phyloP scores from a whole-genome alignment of 2,113 vertebrate genomes.

The Bambusicola thoracicus region DNA sequence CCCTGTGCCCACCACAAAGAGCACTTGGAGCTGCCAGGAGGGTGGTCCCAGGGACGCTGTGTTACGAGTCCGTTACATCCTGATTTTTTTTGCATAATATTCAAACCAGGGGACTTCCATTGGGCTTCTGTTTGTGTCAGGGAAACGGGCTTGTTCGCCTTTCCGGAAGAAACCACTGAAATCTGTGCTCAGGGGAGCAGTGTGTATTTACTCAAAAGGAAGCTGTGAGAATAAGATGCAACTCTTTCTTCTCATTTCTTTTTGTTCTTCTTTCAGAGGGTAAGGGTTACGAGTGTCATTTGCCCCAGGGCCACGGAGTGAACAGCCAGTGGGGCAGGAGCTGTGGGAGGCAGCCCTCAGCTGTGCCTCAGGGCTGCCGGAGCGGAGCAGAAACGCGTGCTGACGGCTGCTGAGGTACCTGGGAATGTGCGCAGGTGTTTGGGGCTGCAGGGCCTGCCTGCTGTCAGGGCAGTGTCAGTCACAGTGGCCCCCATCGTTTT shows the following conservation, averaged over 20 bases:
- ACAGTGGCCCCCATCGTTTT: not conserved
- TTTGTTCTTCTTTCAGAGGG: not conserved
- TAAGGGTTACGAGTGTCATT: too few relatives aligned
- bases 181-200: not conserved
- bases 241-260: not conserved
- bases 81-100: not conserved
- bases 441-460: too few relatives aligned
- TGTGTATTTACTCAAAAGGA: not conserved
- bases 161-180: not conserved
- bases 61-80: not conserved
- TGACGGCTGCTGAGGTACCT: too few relatives aligned
- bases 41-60: fast-evolving
- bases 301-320: too few relatives aligned
- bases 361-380: too few relatives aligned
- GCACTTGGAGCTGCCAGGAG: not conserved
- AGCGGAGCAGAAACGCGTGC: too few relatives aligned
- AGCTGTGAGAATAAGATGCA: not conserved
- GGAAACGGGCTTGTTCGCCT: not conserved
- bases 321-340: too few relatives aligned
- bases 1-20: fast-evolving
- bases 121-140: fast-evolving
- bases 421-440: too few relatives aligned
- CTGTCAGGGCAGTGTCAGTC: too few relatives aligned
- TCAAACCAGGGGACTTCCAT: not conserved
- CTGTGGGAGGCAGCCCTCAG: too few relatives aligned